Evolutionary conservation across 2,888 invertebrate genomes (phyloP).

Genomic region (Tachina fera): DNA sequence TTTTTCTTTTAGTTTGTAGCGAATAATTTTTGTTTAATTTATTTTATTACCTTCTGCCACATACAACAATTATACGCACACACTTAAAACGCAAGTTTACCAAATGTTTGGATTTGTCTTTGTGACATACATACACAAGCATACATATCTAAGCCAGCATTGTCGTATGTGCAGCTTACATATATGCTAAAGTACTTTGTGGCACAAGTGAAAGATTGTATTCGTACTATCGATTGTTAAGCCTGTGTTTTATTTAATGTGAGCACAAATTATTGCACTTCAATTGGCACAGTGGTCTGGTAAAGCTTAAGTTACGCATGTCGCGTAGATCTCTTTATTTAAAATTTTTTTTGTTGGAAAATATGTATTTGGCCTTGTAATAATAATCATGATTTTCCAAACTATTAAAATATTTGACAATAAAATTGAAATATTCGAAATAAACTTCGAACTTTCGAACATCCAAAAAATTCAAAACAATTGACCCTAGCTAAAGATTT

Average conservation of each 20-base stretch:
- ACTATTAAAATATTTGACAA: no score
- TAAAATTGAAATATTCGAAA: no score
- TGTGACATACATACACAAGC: not conserved
- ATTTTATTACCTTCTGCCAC: conserved; percentile 66
- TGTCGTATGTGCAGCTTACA: conserved; percentile 14
- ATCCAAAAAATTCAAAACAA: no score
- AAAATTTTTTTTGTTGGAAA: no score
- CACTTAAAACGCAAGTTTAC: conserved; percentile 2
- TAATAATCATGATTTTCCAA: no score
- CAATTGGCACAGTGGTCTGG: conserved; percentile 42
- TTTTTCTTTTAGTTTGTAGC: conserved; percentile 24
- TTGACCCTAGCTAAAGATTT: no score
- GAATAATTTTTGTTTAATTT: conserved; percentile 61
- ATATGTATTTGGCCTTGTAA: no score
- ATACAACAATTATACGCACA: conserved; percentile 52
- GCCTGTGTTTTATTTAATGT: conserved; percentile 48
- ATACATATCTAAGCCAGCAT: not conserved
- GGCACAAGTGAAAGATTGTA: conserved; percentile 59
- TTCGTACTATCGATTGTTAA: conserved; percentile 52
- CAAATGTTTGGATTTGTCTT: conserved; percentile 33
- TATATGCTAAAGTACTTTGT: conserved; percentile 52
- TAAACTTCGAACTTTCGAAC: no score
- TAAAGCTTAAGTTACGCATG: not conserved
- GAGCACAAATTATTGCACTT: conserved; percentile 45
- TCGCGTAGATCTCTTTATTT: no score